Percentiles rank a stretch among this genome's conserved stretches.
These are phyloP conservation scores for Platyrinchus mystaceus DNA, from an alignment of 2,797 vertebrate genomes.

Conservation along the genomic window DNA sequence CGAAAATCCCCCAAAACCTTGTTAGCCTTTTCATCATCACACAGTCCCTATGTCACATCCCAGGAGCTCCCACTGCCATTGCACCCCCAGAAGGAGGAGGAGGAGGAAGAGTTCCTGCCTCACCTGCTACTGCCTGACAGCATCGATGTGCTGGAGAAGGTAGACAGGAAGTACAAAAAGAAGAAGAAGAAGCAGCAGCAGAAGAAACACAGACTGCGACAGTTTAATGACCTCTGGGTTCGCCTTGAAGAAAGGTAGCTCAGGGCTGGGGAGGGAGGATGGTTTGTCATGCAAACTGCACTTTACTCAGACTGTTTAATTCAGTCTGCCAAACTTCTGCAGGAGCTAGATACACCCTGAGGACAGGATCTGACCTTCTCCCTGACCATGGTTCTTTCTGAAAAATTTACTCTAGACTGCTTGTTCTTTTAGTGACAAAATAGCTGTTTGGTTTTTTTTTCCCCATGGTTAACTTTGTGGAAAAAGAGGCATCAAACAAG, in stretches of 20 bases:
- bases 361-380: background rate
- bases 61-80: slow-evolving; percentile 12
- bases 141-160: slow-evolving; percentile 75
- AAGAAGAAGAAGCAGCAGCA: slow-evolving; percentile 72
- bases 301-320: background rate
- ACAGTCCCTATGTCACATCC: background rate
- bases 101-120: slow-evolving; percentile 67
- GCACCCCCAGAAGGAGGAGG: background rate
- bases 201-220: slow-evolving; percentile 79
- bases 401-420: background rate
- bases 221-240: slow-evolving; percentile 90
- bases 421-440: background rate
- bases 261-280: background rate
- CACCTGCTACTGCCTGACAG: slow-evolving; percentile 76
- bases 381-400: background rate
- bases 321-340: background rate
- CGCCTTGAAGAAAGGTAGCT: slow-evolving; percentile 85
- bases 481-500: background rate
- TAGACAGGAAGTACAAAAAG: slow-evolving; percentile 81
- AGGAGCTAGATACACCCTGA: background rate
- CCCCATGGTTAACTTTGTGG: background rate
- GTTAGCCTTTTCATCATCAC: background rate
- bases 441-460: background rate
- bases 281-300: background rate
- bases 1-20: slow-evolving; percentile 1